phyloP scores from a whole-genome alignment of 2,797 vertebrate genomes.

The Oophaga sylvatica region DNA sequence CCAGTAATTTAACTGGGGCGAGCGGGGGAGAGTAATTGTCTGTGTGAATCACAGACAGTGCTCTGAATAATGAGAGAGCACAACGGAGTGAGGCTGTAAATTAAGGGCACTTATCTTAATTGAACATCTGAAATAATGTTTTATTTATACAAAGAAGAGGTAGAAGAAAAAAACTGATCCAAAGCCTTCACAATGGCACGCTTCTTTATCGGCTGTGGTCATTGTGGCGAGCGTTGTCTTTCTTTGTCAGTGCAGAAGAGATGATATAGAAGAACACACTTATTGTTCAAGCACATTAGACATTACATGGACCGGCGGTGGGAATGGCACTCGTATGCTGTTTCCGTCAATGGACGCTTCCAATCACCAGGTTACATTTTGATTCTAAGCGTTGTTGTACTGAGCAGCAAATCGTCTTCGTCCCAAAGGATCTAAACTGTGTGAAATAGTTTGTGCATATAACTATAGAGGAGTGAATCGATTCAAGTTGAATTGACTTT shows the following conservation, averaged over 20 bases:
- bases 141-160: constrained; percentile 82
- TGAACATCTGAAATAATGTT: constrained; percentile 83
- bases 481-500: too few species aligned
- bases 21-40: constrained; percentile 78
- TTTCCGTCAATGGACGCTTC: not conserved
- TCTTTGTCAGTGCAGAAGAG: not conserved
- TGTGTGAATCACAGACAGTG: constrained; percentile 70
- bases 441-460: not conserved
- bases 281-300: constrained; percentile 38
- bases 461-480: too few species aligned
- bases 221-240: constrained; percentile 30
- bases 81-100: constrained; percentile 80
- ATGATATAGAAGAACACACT: constrained; percentile 43
- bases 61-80: constrained; percentile 78
- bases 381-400: not conserved
- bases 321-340: constrained; percentile 10
- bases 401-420: not conserved
- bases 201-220: not conserved
- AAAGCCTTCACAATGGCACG: constrained; percentile 44
- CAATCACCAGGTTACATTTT: not conserved
- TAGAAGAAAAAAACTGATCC: constrained; percentile 72
- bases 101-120: constrained; percentile 86
- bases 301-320: constrained; percentile 34
- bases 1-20: constrained; percentile 75
- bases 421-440: not conserved